Evolutionary conservation across 2,888 invertebrate genomes (phyloP), one percentile per base, ranked within the genome.

Genomic region (Drosophila cognata): DNA sequence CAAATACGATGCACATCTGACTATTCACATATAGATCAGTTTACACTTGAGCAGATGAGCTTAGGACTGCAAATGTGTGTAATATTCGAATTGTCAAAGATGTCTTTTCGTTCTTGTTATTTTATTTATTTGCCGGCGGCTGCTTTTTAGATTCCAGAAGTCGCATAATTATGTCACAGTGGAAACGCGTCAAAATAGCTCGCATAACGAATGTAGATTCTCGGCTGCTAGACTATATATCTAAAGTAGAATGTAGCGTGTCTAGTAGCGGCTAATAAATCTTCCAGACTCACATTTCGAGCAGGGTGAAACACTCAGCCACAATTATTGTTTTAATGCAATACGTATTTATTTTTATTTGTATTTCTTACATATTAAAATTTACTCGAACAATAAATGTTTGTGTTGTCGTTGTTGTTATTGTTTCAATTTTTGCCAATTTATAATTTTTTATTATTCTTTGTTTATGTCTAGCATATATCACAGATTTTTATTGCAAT

Each of bases 261-360:
- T 88, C 88, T 85, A 82, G 89, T 85, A 60, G 76, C 88, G 48
- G 88, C 78, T 72, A 88, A 89, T 86, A 89, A 86, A 85, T 85
- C 80, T 70, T 69, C 52, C 28, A 62, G 63, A 66, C 59, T 71
- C 71, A 64, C 48, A 80, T 71, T 69, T 63, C 33, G 56, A 18
- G 41, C 63, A 77, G 86, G 71, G 80, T 66, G 46, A 64, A 55
- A 56, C 76, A 82, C 69, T 75, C 66, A 64, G 74, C 82, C 71
- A 68, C 64, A 72, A 55, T 69, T 73, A 73, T 75, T 65, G 48
- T 57, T 73, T 65, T 55, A 59, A 66, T 59, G 41, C 46, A 31
- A 33, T 66, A 61, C 66, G 65, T 46, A 69, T 66, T 65, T 63
- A 52, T 50, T 53, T 75, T 70, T 69, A 73, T 72, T 77, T 70